Evolutionary conservation across 1,140 invertebrate genomes (phyloP).

Genomic region (Drosophila varians): DNA sequence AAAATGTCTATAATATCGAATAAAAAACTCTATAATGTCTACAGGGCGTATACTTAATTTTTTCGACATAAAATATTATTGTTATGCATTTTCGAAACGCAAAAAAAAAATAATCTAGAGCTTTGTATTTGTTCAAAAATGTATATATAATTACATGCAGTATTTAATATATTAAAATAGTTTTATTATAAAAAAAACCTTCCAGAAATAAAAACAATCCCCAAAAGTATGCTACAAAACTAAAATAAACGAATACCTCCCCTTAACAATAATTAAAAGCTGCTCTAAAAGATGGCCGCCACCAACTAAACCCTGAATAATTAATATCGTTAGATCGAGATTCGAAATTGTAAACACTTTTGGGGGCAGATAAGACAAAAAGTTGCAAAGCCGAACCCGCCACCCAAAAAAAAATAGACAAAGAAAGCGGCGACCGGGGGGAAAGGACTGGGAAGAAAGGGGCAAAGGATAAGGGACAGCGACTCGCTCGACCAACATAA

Average conservation of each 20-base stretch:
- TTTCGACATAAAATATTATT: too few species aligned
- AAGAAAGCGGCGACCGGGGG: constrained; percentile 27
- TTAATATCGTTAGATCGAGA: background rate
- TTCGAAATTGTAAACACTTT: constrained; percentile 7
- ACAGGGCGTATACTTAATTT: too few species aligned
- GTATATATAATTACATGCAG: too few species aligned
- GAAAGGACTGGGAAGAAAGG: background rate
- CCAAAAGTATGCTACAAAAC: background rate
- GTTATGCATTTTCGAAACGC: too few species aligned
- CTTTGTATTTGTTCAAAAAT: too few species aligned
- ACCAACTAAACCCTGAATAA: background rate
- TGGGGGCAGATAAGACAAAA: background rate
- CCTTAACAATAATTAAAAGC: background rate
- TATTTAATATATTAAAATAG: too few species aligned
- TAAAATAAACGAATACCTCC: too few species aligned
- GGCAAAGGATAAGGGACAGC: constrained; percentile 4
- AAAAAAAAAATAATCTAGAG: too few species aligned
- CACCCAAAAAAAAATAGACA: constrained; percentile 38
- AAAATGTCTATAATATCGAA: too few species aligned
- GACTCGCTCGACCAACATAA: constrained; percentile 54
- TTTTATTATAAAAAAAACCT: too few species aligned
- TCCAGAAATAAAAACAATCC: too few species aligned
- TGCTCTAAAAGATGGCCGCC: background rate
- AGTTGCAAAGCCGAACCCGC: constrained; percentile 31
- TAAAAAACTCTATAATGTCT: too few species aligned